Conservation (phyloP, 2,888 invertebrate genomes). For the Chouioia cunea region DNA sequence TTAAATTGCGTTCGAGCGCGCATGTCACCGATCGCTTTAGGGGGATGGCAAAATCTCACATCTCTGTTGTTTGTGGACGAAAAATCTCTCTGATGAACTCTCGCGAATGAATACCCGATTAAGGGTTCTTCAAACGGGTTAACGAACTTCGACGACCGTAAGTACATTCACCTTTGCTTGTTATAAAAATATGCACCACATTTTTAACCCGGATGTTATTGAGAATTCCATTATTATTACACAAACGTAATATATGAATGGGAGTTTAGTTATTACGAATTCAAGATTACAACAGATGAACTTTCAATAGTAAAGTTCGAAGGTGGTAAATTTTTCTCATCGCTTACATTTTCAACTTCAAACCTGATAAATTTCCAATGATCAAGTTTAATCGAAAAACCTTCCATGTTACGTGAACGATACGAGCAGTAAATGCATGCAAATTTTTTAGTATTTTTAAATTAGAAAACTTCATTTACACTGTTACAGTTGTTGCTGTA, state of each 20-base stretch:
- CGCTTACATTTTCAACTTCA: slow-evolving; percentile 18
- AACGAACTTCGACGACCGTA: background rate
- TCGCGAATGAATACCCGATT: background rate
- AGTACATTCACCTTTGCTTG: background rate
- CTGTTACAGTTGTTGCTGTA: too few relatives aligned
- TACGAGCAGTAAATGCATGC: too few relatives aligned
- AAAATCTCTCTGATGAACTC: slow-evolving; percentile 18
- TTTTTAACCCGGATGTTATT: too few relatives aligned
- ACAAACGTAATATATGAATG: slow-evolving; percentile 9
- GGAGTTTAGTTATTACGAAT: slow-evolving; percentile 10
- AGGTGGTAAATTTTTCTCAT: slow-evolving; percentile 29
- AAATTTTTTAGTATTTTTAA: too few relatives aligned
- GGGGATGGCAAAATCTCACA: background rate
- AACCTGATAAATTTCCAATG: slow-evolving; percentile 42
- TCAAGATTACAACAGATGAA: background rate
- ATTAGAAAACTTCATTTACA: too few relatives aligned
- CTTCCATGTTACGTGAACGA: background rate
- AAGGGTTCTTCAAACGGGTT: background rate
- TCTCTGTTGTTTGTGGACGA: background rate
- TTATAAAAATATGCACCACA: too few relatives aligned
- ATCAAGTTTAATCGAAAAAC: slow-evolving; percentile 45
- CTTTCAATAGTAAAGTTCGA: background rate
- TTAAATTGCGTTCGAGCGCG: slow-evolving; percentile 9
- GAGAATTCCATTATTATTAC: slow-evolving; percentile 22
- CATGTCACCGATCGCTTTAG: background rate